Evolutionary conservation across 2,113 vertebrate genomes (phyloP).

Genomic region (Grammomys surdaster): DNA sequence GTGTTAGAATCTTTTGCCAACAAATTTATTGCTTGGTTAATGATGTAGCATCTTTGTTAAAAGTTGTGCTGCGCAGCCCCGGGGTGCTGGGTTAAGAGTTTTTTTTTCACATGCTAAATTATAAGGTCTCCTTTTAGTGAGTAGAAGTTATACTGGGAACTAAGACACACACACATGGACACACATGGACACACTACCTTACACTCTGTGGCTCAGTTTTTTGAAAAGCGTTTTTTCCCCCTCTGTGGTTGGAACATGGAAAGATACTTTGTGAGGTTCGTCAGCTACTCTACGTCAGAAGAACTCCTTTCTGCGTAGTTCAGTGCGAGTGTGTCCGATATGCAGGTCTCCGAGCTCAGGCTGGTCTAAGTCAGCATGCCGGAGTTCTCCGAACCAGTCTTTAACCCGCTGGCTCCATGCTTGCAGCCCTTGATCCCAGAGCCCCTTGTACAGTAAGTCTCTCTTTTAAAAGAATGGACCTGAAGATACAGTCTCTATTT

Average conservation of each 20-base stretch:
- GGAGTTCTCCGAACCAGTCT: not conserved
- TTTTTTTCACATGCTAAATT: conserved; percentile 28
- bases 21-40: conserved; percentile 25
- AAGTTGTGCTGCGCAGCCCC: not conserved
- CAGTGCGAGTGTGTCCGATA: not conserved
- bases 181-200: not conserved
- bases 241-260: not conserved
- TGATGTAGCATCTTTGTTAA: not conserved
- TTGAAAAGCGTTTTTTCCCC: not conserved
- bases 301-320: not conserved
- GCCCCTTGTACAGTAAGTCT: not conserved
- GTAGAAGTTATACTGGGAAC: not conserved
- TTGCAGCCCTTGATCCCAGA: not conserved
- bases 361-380: not conserved
- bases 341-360: not conserved
- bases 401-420: not conserved
- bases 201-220: not conserved
- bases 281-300: not conserved
- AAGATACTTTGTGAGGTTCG: not conserved
- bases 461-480: not conserved
- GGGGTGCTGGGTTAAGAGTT: not conserved
- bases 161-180: not conserved
- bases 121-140: not conserved
- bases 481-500: not conserved
- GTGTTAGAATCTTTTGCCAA: not conserved